Evolutionary conservation across 2,797 vertebrate species (phyloP).

Genomic region (Cygnus olor): DNA sequence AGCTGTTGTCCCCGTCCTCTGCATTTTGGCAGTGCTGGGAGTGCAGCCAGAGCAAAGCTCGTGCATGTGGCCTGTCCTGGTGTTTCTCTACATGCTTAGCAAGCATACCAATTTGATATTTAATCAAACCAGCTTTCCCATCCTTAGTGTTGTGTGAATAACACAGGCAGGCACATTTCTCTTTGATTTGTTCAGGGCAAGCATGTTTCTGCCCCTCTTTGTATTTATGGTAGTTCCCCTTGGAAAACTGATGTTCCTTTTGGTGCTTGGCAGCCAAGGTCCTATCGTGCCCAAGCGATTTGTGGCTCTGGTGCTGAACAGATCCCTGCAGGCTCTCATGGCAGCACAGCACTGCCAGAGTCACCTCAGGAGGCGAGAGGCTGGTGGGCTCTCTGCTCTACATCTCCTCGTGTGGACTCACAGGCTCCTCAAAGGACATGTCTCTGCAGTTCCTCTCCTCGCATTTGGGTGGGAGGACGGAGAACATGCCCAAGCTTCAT

Average conservation of each 20-base stretch:
- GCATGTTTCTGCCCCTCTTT: background rate
- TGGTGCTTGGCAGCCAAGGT: background rate
- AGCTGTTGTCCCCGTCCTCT: background rate
- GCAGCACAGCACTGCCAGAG: background rate
- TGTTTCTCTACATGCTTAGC: background rate
- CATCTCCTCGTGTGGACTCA: background rate
- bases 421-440: background rate
- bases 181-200: background rate
- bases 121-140: background rate
- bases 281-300: accelerated
- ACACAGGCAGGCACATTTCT: background rate
- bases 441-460: background rate
- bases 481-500: accelerated
- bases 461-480: background rate
- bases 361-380: background rate
- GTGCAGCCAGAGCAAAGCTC: background rate
- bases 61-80: background rate
- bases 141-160: background rate
- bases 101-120: background rate
- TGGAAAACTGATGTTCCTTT: background rate
- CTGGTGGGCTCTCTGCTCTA: background rate
- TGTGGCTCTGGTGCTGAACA: background rate
- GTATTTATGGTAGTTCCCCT: background rate
- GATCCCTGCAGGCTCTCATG: background rate
- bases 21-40: background rate